Conservation (phyloP, 2,113 vertebrate species). For the Heterocephalus glaber region DNA sequence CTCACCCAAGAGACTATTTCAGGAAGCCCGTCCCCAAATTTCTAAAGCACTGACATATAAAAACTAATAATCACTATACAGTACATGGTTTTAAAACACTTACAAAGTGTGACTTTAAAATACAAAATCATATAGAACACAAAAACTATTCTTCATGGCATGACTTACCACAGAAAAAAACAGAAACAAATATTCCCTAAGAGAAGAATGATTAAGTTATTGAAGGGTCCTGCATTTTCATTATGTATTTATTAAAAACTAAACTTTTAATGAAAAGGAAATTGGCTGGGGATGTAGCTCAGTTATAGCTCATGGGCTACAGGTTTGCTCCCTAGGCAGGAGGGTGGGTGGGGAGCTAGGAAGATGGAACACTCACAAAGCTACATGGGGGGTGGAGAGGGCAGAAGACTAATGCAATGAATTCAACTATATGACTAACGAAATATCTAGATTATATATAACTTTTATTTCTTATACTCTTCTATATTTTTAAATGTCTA, state of each 20-base stretch:
- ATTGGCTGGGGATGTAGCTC: background rate
- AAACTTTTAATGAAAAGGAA: background rate
- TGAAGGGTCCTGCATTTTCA: background rate
- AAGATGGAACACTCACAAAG: background rate
- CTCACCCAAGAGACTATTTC: slow-evolving; percentile 4
- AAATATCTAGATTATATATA: background rate
- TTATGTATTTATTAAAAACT: background rate
- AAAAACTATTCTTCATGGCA: background rate
- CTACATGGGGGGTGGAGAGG: background rate
- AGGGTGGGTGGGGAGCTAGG: background rate
- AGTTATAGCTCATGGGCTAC: background rate
- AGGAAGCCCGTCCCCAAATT: background rate
- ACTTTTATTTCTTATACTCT: slow-evolving; percentile 33
- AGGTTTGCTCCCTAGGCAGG: background rate
- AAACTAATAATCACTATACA: background rate
- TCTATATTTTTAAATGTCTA: background rate
- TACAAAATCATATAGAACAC: background rate
- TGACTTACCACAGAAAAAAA: background rate
- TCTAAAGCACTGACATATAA: background rate
- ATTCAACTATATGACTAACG: background rate
- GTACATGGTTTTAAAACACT: background rate
- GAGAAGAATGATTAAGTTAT: background rate
- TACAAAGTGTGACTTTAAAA: slow-evolving; percentile 12
- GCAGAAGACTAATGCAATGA: background rate
- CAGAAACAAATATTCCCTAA: background rate